A percentile compares a stretch with the other conserved stretches of the same genome.
These are phyloP conservation scores for Aplocera efformata DNA, from an alignment of 2,888 invertebrate species.

Conservation along the genomic window DNA sequence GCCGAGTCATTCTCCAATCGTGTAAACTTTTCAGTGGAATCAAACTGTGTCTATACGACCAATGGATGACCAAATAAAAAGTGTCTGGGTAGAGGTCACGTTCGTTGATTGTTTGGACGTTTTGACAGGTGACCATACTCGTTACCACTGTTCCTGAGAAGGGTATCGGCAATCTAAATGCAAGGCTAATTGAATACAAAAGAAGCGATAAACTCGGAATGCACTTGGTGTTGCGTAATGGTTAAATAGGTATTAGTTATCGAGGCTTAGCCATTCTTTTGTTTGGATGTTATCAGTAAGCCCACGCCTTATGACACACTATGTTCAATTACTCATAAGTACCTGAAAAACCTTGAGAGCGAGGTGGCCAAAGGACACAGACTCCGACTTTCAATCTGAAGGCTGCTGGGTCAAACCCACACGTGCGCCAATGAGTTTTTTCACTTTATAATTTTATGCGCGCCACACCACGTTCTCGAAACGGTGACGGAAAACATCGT, in stretches of 20 bases:
- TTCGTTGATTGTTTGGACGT: slow-evolving; percentile 76
- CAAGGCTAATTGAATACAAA: slow-evolving; percentile 80
- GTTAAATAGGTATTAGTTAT: slow-evolving; percentile 28
- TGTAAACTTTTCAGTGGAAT: slow-evolving; percentile 26
- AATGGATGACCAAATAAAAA: slow-evolving; percentile 24
- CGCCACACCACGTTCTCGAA: too few species aligned
- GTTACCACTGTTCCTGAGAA: slow-evolving; percentile 77
- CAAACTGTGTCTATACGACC: slow-evolving; percentile 16
- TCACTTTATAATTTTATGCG: too few species aligned
- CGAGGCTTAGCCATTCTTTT: slow-evolving; percentile 25
- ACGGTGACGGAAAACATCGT: too few species aligned
- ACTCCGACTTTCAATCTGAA: too few species aligned
- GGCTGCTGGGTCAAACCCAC: too few species aligned
- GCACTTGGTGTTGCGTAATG: slow-evolving; percentile 65
- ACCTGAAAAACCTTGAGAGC: too few species aligned
- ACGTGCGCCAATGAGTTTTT: too few species aligned
- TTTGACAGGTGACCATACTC: slow-evolving; percentile 79
- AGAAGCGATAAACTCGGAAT: slow-evolving; percentile 72
- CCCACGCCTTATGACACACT: slow-evolving; percentile 24
- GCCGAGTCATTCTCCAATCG: background rate
- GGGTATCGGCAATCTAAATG: slow-evolving; percentile 75
- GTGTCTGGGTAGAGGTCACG: slow-evolving; percentile 32
- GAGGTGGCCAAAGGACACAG: too few species aligned
- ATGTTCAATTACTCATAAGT: background rate
- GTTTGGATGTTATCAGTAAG: slow-evolving; percentile 19